phyloP scores from a whole-genome alignment of 2,113 vertebrate species.

The Gopherus evgoodei region DNA sequence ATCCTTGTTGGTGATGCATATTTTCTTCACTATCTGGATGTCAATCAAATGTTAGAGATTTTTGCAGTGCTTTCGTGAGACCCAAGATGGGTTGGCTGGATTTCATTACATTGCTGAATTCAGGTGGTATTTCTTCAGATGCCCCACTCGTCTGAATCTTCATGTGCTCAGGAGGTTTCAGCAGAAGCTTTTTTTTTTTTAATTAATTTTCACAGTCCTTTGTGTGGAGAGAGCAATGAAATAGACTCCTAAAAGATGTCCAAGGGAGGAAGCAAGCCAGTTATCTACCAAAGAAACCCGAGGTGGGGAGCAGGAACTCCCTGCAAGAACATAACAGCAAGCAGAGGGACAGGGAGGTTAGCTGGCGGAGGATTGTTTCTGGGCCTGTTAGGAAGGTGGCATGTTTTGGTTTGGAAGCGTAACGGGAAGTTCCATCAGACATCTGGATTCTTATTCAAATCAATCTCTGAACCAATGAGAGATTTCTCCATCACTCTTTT shows the following conservation, averaged over 20 bases:
- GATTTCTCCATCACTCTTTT: background rate
- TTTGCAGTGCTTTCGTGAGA: background rate
- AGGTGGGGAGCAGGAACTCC: background rate
- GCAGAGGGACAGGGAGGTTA: background rate
- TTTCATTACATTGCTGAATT: background rate
- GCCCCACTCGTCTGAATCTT: background rate
- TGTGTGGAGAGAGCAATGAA: background rate
- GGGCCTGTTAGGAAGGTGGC: background rate
- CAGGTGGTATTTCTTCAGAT: background rate
- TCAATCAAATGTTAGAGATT: background rate
- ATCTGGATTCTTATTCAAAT: background rate
- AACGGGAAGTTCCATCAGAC: background rate
- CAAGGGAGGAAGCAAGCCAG: background rate
- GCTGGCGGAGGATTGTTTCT: background rate
- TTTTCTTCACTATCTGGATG: background rate
- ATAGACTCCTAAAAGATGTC: background rate
- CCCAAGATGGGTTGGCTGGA: background rate
- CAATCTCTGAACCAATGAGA: background rate
- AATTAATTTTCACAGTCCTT: background rate
- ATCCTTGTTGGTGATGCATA: background rate
- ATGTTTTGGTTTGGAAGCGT: background rate
- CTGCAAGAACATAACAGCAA: background rate
- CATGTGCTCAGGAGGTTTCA: no score
- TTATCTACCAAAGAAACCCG: background rate
- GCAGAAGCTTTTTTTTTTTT: background rate